phyloP scores from a whole-genome alignment of 2,797 vertebrate genomes.

The Hybognathus amarus region DNA sequence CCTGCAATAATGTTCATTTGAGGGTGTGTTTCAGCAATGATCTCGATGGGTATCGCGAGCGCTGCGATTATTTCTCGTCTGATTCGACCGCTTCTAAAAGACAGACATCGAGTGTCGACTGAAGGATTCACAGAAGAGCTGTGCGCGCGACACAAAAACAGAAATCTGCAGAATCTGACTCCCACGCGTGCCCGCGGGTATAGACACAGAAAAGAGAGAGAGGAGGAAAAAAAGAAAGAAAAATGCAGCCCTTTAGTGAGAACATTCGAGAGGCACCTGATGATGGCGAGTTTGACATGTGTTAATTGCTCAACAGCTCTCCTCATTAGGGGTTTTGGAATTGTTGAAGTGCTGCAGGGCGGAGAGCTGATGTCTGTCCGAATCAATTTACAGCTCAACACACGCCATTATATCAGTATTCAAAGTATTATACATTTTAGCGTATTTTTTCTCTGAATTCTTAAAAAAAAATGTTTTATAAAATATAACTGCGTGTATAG shows the following conservation, averaged over 20 bases:
- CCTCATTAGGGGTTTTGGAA: conserved; percentile 94
- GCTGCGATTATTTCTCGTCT: conserved; percentile 79
- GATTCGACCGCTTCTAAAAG: conserved; percentile 86
- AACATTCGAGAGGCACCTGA: conserved; percentile 96
- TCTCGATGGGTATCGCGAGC: conserved; percentile 60
- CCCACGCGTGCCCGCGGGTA: conserved; percentile 83
- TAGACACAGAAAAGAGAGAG: background rate
- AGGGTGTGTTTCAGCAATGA: conserved; percentile 5
- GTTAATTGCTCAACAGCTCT: conserved; percentile 96
- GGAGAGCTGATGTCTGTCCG: conserved; percentile 81
- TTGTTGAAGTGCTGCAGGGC: conserved; percentile 88
- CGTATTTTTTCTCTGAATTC: too few relatives aligned
- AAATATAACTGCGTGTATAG: background rate
- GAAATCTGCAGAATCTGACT: conserved; percentile 81
- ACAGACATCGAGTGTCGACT: conserved; percentile 81
- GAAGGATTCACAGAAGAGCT: conserved; percentile 84
- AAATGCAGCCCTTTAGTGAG: conserved; percentile 85
- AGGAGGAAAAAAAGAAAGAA: conserved; percentile 56
- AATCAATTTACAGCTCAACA: conserved; percentile 63
- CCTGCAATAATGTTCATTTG: background rate
- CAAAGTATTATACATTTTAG: background rate
- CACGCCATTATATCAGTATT: background rate
- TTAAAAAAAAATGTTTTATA: background rate
- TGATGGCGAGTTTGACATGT: conserved; percentile 95
- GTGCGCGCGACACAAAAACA: conserved; percentile 81